Conservation (phyloP, 2,113 vertebrate species). For the Lathamus discolor region DNA sequence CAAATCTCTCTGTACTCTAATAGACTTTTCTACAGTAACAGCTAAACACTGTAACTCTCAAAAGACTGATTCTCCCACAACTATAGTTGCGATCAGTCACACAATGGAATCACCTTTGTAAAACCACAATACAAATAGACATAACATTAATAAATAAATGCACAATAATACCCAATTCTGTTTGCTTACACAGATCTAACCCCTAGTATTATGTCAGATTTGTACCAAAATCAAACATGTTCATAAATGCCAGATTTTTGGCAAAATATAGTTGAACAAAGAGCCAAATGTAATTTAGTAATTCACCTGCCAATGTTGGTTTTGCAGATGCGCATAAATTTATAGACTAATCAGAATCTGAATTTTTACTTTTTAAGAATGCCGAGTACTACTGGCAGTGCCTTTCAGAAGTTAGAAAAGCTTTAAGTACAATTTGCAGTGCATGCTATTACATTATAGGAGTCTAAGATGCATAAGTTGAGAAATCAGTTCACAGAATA, state of each 20-base stretch:
- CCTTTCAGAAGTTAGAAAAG: neutral
- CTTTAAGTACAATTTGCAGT: neutral
- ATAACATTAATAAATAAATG: neutral
- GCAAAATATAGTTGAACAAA: neutral
- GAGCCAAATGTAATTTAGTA: neutral
- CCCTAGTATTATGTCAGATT: neutral
- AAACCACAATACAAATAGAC: neutral
- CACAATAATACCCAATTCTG: neutral
- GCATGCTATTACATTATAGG: neutral
- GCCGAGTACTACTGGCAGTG: neutral
- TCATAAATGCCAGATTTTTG: neutral
- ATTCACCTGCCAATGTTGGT: neutral
- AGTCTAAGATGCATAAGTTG: neutral
- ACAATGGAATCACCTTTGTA: neutral
- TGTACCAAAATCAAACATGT: neutral
- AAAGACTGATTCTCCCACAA: constrained; percentile 4
- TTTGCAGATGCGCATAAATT: neutral
- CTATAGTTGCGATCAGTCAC: constrained; percentile 13
- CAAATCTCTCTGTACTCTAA: neutral
- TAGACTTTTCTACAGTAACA: neutral
- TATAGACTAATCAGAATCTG: neutral
- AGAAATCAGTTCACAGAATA: neutral
- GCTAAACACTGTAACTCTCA: neutral
- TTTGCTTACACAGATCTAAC: neutral
- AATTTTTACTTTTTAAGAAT: neutral